Conservation (phyloP, 53 echinoderm and acorn worm genomes). For the Henricia sp. region DNA sequence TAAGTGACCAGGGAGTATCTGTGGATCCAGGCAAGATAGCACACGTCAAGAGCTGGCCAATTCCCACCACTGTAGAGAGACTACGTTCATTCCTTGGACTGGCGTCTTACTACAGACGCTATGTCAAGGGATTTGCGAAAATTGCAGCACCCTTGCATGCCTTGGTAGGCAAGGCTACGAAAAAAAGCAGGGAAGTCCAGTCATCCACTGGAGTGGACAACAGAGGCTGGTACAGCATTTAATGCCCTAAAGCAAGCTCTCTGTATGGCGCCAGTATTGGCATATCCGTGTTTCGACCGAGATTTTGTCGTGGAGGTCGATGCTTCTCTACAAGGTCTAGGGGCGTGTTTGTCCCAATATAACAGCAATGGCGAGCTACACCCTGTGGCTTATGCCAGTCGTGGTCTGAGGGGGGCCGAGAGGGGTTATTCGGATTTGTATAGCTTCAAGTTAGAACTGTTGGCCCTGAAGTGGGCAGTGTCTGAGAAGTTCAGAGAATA, state of each 20-base stretch:
- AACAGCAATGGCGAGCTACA: neutral
- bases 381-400: constrained; percentile 42
- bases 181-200: constrained; percentile 14
- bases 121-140: constrained; percentile 26
- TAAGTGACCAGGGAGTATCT: constrained; percentile 27
- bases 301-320: constrained; percentile 33
- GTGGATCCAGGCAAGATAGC: constrained; percentile 34
- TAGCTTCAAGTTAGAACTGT: constrained; percentile 44
- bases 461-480: constrained; percentile 55
- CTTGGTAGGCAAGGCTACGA: constrained; percentile 15
- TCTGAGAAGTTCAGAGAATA: constrained; percentile 49
- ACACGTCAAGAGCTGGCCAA: constrained; percentile 19
- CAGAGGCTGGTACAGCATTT: neutral
- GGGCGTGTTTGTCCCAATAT: constrained; percentile 22
- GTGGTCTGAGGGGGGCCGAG: constrained; percentile 25
- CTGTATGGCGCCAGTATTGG: constrained; percentile 11
- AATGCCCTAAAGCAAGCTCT: constrained; percentile 1
- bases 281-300: constrained; percentile 11
- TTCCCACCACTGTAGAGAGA: constrained; percentile 36
- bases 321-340: constrained; percentile 3
- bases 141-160: constrained; percentile 19
- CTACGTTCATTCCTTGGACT: constrained; percentile 36
- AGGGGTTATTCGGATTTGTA: constrained; percentile 26
- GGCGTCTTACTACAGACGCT: constrained; percentile 20
- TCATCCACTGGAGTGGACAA: neutral